A percentile compares a stretch with the other conserved stretches of the same genome.
Evolutionary conservation across 2,113 vertebrate species (phyloP).

Genomic region (Bettongia penicillata): DNA sequence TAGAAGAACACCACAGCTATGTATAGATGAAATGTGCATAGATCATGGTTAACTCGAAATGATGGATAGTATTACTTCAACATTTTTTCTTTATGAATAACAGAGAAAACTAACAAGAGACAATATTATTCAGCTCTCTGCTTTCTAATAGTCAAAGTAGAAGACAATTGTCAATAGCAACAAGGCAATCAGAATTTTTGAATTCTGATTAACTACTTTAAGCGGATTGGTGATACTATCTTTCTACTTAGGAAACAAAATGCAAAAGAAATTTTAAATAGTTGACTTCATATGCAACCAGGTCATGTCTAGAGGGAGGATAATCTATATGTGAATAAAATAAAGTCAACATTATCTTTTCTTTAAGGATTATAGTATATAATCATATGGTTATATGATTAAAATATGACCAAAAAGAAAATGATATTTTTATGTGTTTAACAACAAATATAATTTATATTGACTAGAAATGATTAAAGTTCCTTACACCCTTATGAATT

Average conservation of each 20-base stretch:
- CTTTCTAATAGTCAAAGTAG: neutral
- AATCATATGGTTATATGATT: neutral
- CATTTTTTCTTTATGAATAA: conserved; percentile 27
- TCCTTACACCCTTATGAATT: neutral
- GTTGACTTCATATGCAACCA: conserved; percentile 5
- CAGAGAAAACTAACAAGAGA: conserved; percentile 13
- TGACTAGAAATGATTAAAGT: conserved; percentile 9
- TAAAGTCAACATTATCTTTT: neutral
- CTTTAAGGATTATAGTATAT: neutral
- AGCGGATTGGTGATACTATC: conserved; percentile 2
- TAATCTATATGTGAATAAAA: neutral
- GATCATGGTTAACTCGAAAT: conserved; percentile 16
- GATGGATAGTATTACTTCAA: neutral
- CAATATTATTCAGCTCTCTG: conserved; percentile 37
- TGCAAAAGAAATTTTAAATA: neutral
- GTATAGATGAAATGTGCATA: neutral
- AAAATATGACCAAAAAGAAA: neutral
- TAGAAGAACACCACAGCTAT: neutral
- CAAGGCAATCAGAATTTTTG: neutral
- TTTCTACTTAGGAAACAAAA: conserved; percentile 20
- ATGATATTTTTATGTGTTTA: neutral
- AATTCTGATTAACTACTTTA: neutral
- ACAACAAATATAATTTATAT: neutral
- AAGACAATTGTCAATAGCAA: neutral
- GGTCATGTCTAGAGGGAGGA: neutral